A percentile compares a stretch with the other conserved stretches of the same genome.
Conservation (phyloP, 2,797 vertebrate species). For the Mormyrus hasselquistii region DNA sequence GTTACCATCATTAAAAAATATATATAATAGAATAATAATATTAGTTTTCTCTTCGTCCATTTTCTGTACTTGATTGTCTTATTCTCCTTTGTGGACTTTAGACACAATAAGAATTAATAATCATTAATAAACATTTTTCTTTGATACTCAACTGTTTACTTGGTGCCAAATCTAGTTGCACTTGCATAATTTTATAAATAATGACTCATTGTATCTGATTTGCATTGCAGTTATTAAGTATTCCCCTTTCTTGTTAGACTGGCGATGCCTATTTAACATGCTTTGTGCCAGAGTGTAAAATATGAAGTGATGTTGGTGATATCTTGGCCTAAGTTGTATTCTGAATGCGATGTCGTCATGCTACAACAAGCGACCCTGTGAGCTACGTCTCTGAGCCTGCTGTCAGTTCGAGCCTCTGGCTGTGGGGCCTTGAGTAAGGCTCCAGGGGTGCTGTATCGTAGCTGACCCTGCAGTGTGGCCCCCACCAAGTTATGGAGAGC, state of each 20-base stretch:
- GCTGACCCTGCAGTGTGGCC: too few species aligned
- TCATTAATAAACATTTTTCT: neutral
- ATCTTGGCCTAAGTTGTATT: neutral
- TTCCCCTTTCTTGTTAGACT: neutral
- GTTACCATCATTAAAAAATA: neutral
- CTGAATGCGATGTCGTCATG: neutral
- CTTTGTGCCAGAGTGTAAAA: conserved; percentile 16
- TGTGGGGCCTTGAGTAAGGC: too few species aligned
- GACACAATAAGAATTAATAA: neutral
- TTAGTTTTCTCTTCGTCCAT: neutral
- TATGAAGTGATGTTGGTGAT: neutral
- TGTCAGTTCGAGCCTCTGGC: too few species aligned
- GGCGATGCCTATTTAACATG: neutral
- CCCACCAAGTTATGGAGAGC: too few species aligned
- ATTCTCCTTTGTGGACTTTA: conserved; percentile 33
- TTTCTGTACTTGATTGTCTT: too few species aligned
- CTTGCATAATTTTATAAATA: neutral
- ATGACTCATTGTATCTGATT: neutral
- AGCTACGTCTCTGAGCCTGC: too few species aligned
- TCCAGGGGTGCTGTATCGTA: too few species aligned
- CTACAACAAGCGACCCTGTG: too few species aligned
- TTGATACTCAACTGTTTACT: neutral
- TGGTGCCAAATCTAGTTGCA: neutral
- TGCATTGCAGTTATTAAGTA: neutral
- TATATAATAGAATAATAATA: neutral